Conservation (phyloP, 2,113 vertebrate species). For the Spermophilus dauricus region DNA sequence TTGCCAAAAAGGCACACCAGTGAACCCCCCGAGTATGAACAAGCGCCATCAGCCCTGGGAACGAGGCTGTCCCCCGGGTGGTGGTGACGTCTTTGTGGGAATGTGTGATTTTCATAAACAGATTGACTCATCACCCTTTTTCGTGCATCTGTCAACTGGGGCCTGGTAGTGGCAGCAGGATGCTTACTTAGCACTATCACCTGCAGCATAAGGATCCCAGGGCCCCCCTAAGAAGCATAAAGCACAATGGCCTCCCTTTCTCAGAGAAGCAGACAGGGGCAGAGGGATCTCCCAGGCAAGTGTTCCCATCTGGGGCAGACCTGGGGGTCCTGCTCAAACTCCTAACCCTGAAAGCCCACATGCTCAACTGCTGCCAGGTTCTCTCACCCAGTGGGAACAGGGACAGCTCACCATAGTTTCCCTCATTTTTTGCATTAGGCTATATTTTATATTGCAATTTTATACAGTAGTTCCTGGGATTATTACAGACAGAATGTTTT, state of each 20-base stretch:
- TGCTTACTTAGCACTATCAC: constrained; percentile 44
- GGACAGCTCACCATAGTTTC: background rate
- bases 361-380: fast-evolving
- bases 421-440: background rate
- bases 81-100: background rate
- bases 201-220: background rate
- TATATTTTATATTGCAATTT: background rate
- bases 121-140: constrained; percentile 51
- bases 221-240: background rate
- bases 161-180: background rate
- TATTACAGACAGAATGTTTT: background rate
- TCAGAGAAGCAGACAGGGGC: background rate
- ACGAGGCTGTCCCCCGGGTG: background rate
- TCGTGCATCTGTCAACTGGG: background rate
- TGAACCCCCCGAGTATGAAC: constrained; percentile 58
- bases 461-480: background rate
- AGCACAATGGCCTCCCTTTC: background rate
- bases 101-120: constrained; percentile 73
- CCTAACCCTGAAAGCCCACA: background rate
- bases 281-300: background rate
- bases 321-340: background rate
- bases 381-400: background rate
- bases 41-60: background rate
- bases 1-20: constrained; percentile 20
- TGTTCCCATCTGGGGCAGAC: background rate